phyloP scores from a whole-genome alignment of 2,888 invertebrate genomes.

The Sycophila texana region DNA sequence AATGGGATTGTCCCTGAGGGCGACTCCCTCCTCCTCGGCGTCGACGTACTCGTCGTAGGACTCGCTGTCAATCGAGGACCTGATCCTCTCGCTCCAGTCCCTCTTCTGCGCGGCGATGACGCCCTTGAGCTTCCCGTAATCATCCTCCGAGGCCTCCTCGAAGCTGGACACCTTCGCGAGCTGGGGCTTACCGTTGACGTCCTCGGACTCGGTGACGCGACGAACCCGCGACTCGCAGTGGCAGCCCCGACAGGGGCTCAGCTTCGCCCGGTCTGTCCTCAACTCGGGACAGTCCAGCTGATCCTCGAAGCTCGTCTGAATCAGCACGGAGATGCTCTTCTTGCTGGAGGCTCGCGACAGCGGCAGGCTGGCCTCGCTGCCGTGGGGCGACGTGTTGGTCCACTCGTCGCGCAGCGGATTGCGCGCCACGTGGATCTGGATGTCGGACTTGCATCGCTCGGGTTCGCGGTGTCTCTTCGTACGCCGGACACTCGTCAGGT shows the following conservation, averaged over 20 bases:
- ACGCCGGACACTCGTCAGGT: constrained; percentile 59
- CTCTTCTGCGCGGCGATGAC: constrained; percentile 36
- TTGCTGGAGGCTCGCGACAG: constrained; percentile 57
- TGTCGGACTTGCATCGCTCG: constrained; percentile 69
- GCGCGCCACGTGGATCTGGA: constrained; percentile 64
- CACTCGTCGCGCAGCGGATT: constrained; percentile 65
- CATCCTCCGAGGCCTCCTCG: constrained; percentile 64
- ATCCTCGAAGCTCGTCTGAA: constrained; percentile 71
- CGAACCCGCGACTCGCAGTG: constrained; percentile 4
- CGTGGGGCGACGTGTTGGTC: constrained; percentile 70
- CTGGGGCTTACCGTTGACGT: constrained; percentile 38
- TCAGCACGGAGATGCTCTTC: constrained; percentile 67
- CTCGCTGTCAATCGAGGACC: constrained; percentile 64
- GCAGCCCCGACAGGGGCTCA: constrained; percentile 61
- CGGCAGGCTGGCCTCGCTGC: constrained; percentile 58
- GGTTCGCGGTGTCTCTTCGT: constrained; percentile 68
- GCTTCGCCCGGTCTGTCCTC: constrained; percentile 50
- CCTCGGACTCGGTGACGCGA: neutral
- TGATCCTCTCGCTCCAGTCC: constrained; percentile 27
- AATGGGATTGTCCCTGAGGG: constrained; percentile 61
- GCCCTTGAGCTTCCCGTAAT: constrained; percentile 62
- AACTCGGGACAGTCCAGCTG: constrained; percentile 36
- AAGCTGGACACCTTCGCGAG: constrained; percentile 65
- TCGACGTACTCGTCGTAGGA: constrained; percentile 65
- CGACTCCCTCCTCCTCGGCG: constrained; percentile 61